Evolutionary conservation across 2,113 vertebrate species (phyloP), one percentile per base, ranked within the genome.

Genomic region (Rhipidura dahli): DNA sequence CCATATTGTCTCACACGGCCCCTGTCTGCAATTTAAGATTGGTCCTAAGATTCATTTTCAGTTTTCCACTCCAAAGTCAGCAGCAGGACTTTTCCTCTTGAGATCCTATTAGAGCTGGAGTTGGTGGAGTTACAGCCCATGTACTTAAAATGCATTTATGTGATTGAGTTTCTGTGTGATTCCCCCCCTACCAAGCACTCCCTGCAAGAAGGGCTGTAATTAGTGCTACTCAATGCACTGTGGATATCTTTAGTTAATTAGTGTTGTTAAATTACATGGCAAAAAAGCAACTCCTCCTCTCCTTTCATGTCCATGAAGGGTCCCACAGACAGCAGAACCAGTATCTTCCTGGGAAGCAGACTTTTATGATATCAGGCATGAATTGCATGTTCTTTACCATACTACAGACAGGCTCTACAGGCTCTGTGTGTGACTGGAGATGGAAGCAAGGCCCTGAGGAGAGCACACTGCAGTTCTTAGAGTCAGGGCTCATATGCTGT

Each of bases 201-300:
- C 71, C 42, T 87, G 57, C 56, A 87, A 45, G 75, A 78, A 71
- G 39, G 28, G 56, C 76, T 95, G 88, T 84, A 96, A 95, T 96
- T 96, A 94, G 64, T 31, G 44, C 45, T 66, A 21, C 30, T 70
- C 82, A 40, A 30, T 44, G 47, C 28, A 19, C 85, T 75, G 51
- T 81, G 47, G 44, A 73, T 93, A 94, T 93, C 80, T 94, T 94
- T 92, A 73, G 88, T 95, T 92, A 86, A 93, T 96, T 94, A 93
- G 19, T 0, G 0, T 13, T 70, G 39, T 82, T 92, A 77, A 91
- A 87, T 70, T 92, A 82, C 57, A 82, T 11, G 40, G 37, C 68
- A 90, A 78, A 87, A 90, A 93, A 83, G 35, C 42, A 83, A 60
- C 60, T 80, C 49, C 35, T 88, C 75, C 39, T 80, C 44, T 93